phyloP scores from a whole-genome alignment of 2,797 vertebrate species.

The Champsocephalus esox region DNA sequence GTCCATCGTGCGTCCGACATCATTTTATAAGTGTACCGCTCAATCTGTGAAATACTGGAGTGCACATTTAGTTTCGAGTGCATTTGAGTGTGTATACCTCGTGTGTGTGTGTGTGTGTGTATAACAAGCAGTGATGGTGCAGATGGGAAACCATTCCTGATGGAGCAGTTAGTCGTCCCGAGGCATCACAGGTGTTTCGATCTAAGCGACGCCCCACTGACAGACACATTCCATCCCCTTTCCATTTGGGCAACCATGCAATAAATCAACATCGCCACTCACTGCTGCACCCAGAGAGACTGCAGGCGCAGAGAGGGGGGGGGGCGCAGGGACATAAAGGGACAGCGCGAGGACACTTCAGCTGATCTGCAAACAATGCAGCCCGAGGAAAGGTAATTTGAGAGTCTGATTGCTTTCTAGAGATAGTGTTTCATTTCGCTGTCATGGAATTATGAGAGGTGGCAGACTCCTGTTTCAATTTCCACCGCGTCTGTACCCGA shows the following conservation, averaged over 20 bases:
- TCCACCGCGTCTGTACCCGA: conserved; percentile 65
- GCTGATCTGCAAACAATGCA: conserved; percentile 72
- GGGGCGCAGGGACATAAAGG: conserved; percentile 53
- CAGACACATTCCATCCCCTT: conserved; percentile 79
- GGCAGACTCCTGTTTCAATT: conserved; percentile 72
- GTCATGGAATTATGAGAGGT: conserved; percentile 74
- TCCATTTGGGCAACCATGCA: conserved; percentile 79
- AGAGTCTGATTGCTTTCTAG: conserved; percentile 78
- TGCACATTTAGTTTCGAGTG: conserved; percentile 16
- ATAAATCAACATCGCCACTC: conserved; percentile 85
- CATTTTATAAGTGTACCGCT: background rate
- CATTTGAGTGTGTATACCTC: background rate
- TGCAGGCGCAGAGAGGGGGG: conserved; percentile 21
- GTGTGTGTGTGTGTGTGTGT: background rate
- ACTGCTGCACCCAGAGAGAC: conserved; percentile 68
- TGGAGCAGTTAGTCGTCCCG: conserved; percentile 71
- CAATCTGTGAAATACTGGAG: background rate
- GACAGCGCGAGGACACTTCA: conserved; percentile 56
- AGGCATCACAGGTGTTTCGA: conserved; percentile 77
- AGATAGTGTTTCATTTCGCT: conserved; percentile 75
- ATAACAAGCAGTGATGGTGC: conserved; percentile 31
- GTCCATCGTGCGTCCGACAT: background rate
- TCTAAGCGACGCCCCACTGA: conserved; percentile 76
- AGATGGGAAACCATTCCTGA: conserved; percentile 53
- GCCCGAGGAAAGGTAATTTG: conserved; percentile 74